Evolutionary conservation across 2,113 vertebrate genomes (phyloP).

Genomic region (Neodontobutis hainanensis): DNA sequence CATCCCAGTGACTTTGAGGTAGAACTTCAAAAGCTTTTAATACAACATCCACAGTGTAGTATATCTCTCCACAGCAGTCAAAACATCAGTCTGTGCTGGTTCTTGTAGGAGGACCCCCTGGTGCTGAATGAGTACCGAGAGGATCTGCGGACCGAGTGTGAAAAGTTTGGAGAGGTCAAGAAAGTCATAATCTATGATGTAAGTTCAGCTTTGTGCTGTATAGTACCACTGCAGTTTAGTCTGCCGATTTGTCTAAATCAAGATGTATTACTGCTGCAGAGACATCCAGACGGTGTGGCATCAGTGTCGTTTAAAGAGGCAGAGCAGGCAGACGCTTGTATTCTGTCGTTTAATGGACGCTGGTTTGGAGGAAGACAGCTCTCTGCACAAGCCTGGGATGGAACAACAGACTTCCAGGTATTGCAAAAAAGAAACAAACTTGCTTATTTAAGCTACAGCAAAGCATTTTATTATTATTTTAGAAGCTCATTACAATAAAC

Average conservation of each 20-base stretch:
- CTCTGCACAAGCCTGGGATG: conserved; percentile 88
- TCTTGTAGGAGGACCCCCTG: conserved; percentile 90
- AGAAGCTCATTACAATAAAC: too few relatives aligned
- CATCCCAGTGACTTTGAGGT: conserved; percentile 96
- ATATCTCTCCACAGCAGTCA: background rate
- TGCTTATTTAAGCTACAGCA: too few relatives aligned
- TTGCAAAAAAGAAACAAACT: background rate
- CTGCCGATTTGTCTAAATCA: conserved; percentile 55
- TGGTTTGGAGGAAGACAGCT: conserved; percentile 97
- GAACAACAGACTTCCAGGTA: conserved; percentile 94
- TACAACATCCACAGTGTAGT: too few relatives aligned
- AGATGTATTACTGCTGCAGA: conserved; percentile 72
- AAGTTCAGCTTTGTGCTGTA: conserved; percentile 66
- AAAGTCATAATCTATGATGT: conserved; percentile 98
- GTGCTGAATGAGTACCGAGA: conserved; percentile 95
- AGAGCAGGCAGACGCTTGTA: conserved; percentile 86
- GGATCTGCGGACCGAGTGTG: conserved; percentile 91
- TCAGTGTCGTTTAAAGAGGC: conserved; percentile 93
- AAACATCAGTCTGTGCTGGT: conserved; percentile 11
- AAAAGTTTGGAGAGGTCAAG: conserved; percentile 95
- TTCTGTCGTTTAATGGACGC: conserved; percentile 85
- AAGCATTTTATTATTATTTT: too few relatives aligned
- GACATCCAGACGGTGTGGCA: conserved; percentile 93
- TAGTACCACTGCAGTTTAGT: background rate
- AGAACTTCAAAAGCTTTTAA: background rate